Percentiles rank a stretch among this genome's conserved stretches.
Conservation (phyloP, 2,113 vertebrate genomes). For the Andinoacara biseriatus region DNA sequence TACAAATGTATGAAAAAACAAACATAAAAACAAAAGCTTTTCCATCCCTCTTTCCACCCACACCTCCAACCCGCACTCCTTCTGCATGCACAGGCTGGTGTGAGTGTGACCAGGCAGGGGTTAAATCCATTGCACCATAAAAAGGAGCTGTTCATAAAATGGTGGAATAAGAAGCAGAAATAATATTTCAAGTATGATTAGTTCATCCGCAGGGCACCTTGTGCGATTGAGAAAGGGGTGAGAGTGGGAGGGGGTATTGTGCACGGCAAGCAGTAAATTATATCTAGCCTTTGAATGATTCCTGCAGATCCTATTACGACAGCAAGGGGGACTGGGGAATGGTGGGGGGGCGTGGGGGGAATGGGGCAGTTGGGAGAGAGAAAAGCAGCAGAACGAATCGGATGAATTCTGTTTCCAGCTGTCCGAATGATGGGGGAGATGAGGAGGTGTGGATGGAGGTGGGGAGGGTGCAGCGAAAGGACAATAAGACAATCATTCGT, state of each 20-base stretch:
- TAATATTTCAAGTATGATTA: constrained; percentile 91
- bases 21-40: constrained; percentile 46
- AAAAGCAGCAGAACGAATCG: constrained; percentile 85
- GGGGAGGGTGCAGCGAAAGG: constrained; percentile 37
- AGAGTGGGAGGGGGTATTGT: constrained; percentile 80
- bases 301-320: constrained; percentile 88
- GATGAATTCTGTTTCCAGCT: constrained; percentile 84
- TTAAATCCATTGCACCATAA: constrained; percentile 85
- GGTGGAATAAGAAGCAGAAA: constrained; percentile 87
- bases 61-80: constrained; percentile 25
- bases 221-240: constrained; percentile 77
- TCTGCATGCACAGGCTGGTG: constrained; percentile 42
- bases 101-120: constrained; percentile 76
- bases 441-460: constrained; percentile 2
- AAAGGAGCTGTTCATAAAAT: constrained; percentile 86
- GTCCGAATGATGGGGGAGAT: constrained; percentile 73
- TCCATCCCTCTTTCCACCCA: constrained; percentile 31
- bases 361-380: constrained; percentile 73
- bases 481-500: constrained; percentile 79
- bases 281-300: constrained; percentile 91
- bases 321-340: constrained; percentile 72
- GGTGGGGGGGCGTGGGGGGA: constrained; percentile 67
- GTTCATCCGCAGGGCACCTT: constrained; percentile 88
- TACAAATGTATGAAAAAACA: constrained; percentile 54
- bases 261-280: constrained; percentile 87